Conservation (phyloP, 2,888 invertebrate genomes). For the Clivina fossor region DNA sequence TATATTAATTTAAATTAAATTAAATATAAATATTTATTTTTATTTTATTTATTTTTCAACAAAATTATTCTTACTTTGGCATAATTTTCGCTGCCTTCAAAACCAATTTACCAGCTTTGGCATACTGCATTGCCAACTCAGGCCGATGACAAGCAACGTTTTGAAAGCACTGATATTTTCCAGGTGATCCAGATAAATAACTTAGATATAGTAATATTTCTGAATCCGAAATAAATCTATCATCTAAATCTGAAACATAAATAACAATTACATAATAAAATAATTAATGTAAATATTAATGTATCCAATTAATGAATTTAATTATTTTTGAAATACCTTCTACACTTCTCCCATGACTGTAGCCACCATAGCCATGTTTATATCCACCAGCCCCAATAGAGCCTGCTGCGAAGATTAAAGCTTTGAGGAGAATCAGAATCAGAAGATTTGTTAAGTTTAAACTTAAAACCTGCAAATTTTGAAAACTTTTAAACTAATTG, state of each 20-base stretch:
- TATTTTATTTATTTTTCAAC: no score
- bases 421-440: conserved; percentile 77
- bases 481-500: background rate
- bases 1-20: conserved; percentile 2
- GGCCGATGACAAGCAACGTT: conserved; percentile 76
- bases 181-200: conserved; percentile 67
- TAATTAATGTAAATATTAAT: background rate
- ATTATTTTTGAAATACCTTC: no score
- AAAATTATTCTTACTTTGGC: conserved; percentile 59
- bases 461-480: conserved; percentile 66
- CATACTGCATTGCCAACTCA: conserved; percentile 70
- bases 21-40: conserved; percentile 12
- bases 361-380: conserved; percentile 52
- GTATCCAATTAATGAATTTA: background rate
- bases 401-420: conserved; percentile 78
- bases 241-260: conserved; percentile 37
- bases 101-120: conserved; percentile 75
- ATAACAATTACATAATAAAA: background rate
- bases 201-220: conserved; percentile 72
- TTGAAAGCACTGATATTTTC: conserved; percentile 72
- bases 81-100: conserved; percentile 70
- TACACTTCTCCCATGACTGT: conserved; percentile 20
- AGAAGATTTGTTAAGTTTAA: conserved; percentile 80
- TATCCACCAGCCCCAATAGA: conserved; percentile 73
- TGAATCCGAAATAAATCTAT: conserved; percentile 61